Base-by-base conservation (phyloP, 2,797 vertebrate species). In the Sorex maritimensis region DNA sequence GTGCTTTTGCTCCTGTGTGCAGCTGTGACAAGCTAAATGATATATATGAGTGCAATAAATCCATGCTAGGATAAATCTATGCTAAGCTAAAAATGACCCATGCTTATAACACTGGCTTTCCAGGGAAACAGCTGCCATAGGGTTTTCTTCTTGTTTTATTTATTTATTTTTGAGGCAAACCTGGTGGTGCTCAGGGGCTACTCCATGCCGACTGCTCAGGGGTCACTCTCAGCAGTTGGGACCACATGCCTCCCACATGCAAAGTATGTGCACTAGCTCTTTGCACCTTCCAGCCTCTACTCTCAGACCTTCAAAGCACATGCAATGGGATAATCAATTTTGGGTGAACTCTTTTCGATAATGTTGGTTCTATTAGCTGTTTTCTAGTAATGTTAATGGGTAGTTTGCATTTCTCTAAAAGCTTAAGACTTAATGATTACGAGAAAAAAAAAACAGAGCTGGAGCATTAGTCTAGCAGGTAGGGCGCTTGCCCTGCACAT, bases 251-350 rank as follows among this genome's bases (percentile, higher is more conserved):
- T 61, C 58, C 19, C 15, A 61, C 58, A 61, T 19, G 19, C 17
- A 19, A 19, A 61, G 58, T 21, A 61, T 61, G 49, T 52, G 49
- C 49, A 52, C 49, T 52, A 52, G 49, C 49, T 52, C 49, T 52
- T 52, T 52, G 49, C 49, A 21, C 5, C 58, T 61, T 61, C 15
- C 14, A 61, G 19, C 4, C 21, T 17, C 58, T 61, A 14, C 58
- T 67, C 26, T 28, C 24, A 2, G 7, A 26, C 28, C 28, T 28
- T 67, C 24, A 67, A 89, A 71, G 6, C 23, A 30, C 0, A 12
- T 49, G 46, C n/a, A 85, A 75, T 13, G n/a, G 28, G 55, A 81
- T 81, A 92, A 38, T 81, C 91, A 72, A 88, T 90, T 49, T 24
- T 73, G 38, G 77, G 58, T 83, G 74, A 28, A 81, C 7, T 3